Percentiles rank a stretch among this genome's conserved stretches.
Evolutionary conservation across 2,113 vertebrate genomes (phyloP).

Genomic region (Zapus hudsonius): DNA sequence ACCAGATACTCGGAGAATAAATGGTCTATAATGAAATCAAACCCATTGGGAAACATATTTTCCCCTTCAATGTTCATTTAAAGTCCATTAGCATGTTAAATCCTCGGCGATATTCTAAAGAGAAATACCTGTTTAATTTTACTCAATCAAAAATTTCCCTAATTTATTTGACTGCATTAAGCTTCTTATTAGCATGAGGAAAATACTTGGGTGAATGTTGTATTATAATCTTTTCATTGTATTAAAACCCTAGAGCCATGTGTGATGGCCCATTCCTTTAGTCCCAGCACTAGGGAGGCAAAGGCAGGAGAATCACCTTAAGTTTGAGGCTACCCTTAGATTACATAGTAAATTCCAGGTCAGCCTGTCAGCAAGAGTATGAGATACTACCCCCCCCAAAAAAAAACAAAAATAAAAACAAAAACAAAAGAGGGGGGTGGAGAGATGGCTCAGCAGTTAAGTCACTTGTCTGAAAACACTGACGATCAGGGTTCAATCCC

Average conservation of each 20-base stretch:
- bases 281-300: no score
- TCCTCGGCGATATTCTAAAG: neutral
- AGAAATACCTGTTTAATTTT: slow-evolving; percentile 4
- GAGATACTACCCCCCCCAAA: no score
- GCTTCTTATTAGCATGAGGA: neutral
- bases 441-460: no score
- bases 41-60: neutral
- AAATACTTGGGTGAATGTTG: neutral
- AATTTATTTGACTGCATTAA: slow-evolving; percentile 17
- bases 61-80: slow-evolving; percentile 15
- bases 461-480: no score
- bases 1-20: neutral
- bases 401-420: no score
- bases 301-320: no score
- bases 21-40: slow-evolving; percentile 48
- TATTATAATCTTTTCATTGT: slow-evolving; percentile 27
- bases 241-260: neutral
- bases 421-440: no score
- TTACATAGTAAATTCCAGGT: no score
- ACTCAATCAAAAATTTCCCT: neutral
- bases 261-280: no score
- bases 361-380: no score
- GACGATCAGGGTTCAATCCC: no score
- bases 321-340: no score
- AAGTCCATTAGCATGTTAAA: neutral